These are phyloP conservation scores for Griposia aprilina DNA, from an alignment of 2,888 invertebrate species.

Conservation along the genomic window DNA sequence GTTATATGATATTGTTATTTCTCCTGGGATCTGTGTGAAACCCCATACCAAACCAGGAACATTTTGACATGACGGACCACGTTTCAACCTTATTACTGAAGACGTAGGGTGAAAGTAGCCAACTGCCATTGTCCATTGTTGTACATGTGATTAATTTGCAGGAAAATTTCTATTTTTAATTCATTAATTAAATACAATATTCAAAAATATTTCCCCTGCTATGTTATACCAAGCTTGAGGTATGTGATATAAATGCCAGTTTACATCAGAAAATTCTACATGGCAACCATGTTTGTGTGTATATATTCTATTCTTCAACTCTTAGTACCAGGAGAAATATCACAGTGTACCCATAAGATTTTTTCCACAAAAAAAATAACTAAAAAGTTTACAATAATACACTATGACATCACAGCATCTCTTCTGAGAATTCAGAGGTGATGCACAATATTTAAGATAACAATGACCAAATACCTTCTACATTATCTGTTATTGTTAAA, in stretches of 20 bases:
- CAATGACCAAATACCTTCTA: not conserved
- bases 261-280: not conserved
- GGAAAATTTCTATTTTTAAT: not conserved
- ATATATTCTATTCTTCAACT: not conserved
- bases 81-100: too few species aligned
- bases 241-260: not conserved
- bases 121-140: too few species aligned
- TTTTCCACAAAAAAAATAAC: not conserved
- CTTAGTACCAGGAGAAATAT: not conserved
- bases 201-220: not conserved
- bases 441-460: constrained; percentile 15
- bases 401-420: constrained; percentile 4
- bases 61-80: not conserved
- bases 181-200: too few species aligned
- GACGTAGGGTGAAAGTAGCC: too few species aligned
- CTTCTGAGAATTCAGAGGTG: constrained; percentile 24
- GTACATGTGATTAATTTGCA: not conserved
- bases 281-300: not conserved
- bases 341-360: not conserved
- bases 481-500: constrained; percentile 15
- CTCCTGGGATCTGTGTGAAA: not conserved
- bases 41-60: not conserved
- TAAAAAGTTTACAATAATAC: not conserved
- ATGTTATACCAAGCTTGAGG: not conserved
- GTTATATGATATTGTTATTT: not conserved